A percentile compares a stretch with the other conserved stretches of the same genome.
Evolutionary conservation across 2,797 vertebrate species (phyloP).

Genomic region (Enteromius fasciolatus): DNA sequence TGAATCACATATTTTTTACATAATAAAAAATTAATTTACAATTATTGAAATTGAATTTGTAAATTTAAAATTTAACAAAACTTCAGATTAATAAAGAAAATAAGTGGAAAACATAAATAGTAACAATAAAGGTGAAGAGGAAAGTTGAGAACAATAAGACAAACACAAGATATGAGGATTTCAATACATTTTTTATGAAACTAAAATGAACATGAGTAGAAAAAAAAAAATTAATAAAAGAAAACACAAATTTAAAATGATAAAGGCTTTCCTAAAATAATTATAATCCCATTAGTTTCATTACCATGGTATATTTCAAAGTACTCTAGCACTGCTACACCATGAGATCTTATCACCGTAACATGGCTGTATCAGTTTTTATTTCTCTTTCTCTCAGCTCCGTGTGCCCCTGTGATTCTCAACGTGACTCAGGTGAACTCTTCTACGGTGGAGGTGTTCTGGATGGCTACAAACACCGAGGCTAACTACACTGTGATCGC

Average conservation of each 20-base stretch:
- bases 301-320: not conserved
- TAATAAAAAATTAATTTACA: not conserved
- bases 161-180: not conserved
- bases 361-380: not conserved
- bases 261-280: not conserved
- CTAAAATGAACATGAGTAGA: not conserved
- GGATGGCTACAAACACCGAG: constrained; percentile 75
- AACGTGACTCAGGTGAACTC: constrained; percentile 76
- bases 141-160: not conserved
- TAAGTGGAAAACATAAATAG: too few species aligned
- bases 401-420: constrained; percentile 88
- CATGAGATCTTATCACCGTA: not conserved
- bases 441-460: constrained; percentile 77
- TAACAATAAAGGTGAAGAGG: too few species aligned
- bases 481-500: constrained; percentile 81
- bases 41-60: too few species aligned
- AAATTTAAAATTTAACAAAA: too few species aligned
- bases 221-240: not conserved
- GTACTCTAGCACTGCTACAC: not conserved
- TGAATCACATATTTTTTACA: not conserved
- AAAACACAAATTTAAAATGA: not conserved
- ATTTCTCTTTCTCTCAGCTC: constrained; percentile 73
- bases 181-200: not conserved
- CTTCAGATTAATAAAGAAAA: too few species aligned
- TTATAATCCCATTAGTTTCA: not conserved